Evolutionary conservation across 2,113 vertebrate genomes (phyloP), one percentile per base, ranked within the genome.

Genomic region (Chloropsis cyanopogon): DNA sequence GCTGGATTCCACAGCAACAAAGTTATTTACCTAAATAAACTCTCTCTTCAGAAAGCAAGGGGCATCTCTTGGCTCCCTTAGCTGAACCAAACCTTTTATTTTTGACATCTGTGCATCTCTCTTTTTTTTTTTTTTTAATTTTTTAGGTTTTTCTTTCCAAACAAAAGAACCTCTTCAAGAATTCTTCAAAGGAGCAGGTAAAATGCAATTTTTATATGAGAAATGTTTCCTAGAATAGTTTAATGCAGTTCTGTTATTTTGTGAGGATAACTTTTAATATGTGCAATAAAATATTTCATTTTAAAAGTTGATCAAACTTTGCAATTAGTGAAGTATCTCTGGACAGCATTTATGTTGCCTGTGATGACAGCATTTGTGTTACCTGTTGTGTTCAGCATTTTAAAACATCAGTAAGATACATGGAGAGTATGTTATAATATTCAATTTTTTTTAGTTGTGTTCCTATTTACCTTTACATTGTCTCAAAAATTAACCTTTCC

Each of bases 101-200:
- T 92, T 90, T 78, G 53, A 39, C 12, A 41, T 52, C 56, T 72
- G 42, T 81, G 39, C 52, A 49, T 44, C 2, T 24, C 2, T 24
- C 15, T 49, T 66, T 23, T 56, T 44, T 52, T 56, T 39, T 29
- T 33, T 68, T 14, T 10, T 33, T 4, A 7, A 15, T 15, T 26
- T 11, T 11, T 6, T 50, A 52, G 20, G 8, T 19, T 39, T 90
- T 82, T 57, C 10, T 90, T 95, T 92, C 71, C 76, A 88, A 86
- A 77, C 57, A 53, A 80, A 90, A 88, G 82, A 81, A 61, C 12
- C 2, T 1, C 85, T 66, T 66, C 70, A 93, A 69, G 89, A 89
- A 89, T 78, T 93, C 96, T 83, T 89, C 95, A 65, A 37, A 88
- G 68, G 54, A 84, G 16, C 70, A 97, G 97, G 97, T 97, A 97